Evolutionary conservation across 2,797 vertebrate species (phyloP).

Genomic region (Muscicapa comitata): DNA sequence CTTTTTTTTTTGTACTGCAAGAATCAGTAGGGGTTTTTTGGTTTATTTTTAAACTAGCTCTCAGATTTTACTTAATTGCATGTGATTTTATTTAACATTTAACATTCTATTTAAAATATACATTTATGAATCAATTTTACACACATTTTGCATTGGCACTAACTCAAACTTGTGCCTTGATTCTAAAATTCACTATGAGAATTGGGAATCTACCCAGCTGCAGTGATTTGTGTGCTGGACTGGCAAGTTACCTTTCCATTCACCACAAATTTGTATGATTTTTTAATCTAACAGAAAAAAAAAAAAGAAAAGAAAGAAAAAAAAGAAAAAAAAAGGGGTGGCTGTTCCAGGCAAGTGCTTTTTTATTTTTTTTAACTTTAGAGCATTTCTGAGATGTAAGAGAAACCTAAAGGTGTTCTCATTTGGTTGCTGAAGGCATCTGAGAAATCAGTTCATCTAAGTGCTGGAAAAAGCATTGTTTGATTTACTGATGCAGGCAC

Average conservation of each 20-base stretch:
- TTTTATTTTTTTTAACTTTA: not conserved
- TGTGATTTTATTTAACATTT: not conserved
- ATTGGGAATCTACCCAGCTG: not conserved
- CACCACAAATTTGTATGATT: not conserved
- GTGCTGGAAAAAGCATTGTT: not conserved
- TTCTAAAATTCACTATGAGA: not conserved
- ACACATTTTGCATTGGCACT: not conserved
- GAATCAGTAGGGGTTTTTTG: not conserved
- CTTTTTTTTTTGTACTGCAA: not conserved
- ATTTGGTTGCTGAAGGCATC: not conserved
- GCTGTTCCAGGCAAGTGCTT: not conserved
- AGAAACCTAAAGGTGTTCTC: not conserved
- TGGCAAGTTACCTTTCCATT: not conserved
- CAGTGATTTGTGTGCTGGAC: not conserved
- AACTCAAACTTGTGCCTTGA: not conserved
- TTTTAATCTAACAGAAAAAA: not conserved
- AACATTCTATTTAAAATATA: not conserved
- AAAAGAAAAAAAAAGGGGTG: not conserved
- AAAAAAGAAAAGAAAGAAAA: not conserved
- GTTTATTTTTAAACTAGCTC: not conserved
- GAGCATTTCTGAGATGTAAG: not conserved
- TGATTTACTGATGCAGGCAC: slow-evolving; percentile 26
- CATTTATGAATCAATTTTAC: not conserved
- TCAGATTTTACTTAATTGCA: not conserved
- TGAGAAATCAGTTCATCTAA: slow-evolving; percentile 1